phyloP scores from a whole-genome alignment of 2,113 vertebrate genomes.

The Nothoprocta pentlandii region DNA sequence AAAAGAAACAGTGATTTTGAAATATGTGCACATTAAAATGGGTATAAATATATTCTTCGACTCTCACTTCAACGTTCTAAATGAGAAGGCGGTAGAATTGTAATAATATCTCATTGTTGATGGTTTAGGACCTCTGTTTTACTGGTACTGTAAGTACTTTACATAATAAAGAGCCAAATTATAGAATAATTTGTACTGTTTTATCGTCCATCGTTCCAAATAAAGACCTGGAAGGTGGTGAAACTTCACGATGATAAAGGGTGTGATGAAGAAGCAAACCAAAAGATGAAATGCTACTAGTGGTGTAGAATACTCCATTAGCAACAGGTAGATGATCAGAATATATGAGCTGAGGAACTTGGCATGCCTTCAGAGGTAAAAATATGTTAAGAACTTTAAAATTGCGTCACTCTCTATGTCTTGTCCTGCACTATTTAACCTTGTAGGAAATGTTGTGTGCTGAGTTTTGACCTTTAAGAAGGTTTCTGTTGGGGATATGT shows the following conservation, averaged over 20 bases:
- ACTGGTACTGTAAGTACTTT: background rate
- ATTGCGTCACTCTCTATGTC: background rate
- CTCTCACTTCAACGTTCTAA: background rate
- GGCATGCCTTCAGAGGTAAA: background rate
- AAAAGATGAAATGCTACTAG: background rate
- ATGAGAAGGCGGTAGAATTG: background rate
- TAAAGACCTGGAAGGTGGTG: constrained; percentile 15
- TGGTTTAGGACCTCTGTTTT: constrained; percentile 2
- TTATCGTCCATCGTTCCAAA: background rate
- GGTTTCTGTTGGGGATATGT: background rate
- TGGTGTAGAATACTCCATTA: background rate
- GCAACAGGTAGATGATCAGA: background rate
- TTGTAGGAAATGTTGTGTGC: background rate
- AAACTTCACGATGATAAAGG: background rate
- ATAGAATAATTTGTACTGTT: background rate
- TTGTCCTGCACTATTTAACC: background rate
- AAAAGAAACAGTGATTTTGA: background rate
- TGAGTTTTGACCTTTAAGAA: background rate
- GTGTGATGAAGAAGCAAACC: constrained; percentile 5
- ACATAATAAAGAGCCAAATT: background rate
- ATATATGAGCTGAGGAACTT: fast-evolving
- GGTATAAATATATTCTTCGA: background rate
- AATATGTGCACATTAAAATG: background rate
- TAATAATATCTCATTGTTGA: background rate
- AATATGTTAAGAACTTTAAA: background rate